These are phyloP conservation scores for Sesia apiformis DNA, from an alignment of 2,888 invertebrate species.

Conservation along the genomic window DNA sequence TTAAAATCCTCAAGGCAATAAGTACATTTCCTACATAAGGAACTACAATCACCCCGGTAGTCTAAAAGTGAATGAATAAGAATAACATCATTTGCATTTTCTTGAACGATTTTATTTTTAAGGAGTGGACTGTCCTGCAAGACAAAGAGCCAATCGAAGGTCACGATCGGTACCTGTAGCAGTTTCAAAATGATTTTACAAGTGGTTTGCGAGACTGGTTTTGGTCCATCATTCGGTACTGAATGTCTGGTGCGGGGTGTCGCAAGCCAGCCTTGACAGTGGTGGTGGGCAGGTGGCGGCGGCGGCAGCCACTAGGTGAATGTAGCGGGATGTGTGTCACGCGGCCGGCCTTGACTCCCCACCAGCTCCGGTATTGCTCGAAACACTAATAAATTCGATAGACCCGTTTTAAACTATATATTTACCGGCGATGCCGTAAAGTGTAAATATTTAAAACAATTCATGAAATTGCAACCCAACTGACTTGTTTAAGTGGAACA, in stretches of 20 bases:
- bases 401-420: not conserved
- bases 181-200: not conserved
- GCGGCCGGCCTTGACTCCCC: constrained; percentile 63
- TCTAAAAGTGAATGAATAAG: not conserved
- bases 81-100: no score
- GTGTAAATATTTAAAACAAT: not conserved
- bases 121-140: not conserved
- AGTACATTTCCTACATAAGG: no score
- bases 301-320: constrained; percentile 61
- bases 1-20: no score
- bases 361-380: constrained; percentile 17
- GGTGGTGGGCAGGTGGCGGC: constrained; percentile 44
- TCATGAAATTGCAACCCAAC: not conserved
- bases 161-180: not conserved
- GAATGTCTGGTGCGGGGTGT: constrained; percentile 21
- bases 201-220: not conserved
- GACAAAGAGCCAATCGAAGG: not conserved
- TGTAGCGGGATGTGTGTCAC: constrained; percentile 63
- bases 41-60: constrained; percentile 27
- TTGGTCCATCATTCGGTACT: not conserved
- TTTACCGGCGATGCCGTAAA: not conserved
- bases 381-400: not conserved
- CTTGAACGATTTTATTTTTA: not conserved
- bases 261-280: constrained; percentile 69
- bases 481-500: not conserved